Base-by-base conservation (phyloP, 2,888 invertebrate genomes). In the Lithophane semibrunnea region DNA sequence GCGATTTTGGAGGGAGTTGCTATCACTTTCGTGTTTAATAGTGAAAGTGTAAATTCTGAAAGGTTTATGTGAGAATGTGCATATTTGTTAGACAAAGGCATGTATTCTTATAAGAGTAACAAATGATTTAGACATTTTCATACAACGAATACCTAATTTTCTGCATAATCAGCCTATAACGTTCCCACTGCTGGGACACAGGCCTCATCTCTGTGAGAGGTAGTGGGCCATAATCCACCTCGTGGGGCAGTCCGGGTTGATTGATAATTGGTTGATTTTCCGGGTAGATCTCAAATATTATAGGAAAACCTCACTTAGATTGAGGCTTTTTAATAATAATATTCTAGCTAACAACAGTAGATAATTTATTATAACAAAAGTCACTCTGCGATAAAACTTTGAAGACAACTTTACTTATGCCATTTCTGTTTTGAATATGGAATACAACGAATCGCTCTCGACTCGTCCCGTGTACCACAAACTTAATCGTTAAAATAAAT, bases 401-500 rank as follows among this genome's bases (percentile, higher is more conserved):
- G 13, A 24, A 58, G 58, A 24, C 13, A 56, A 13, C 56, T 13
- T 12, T 56, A 56, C 12, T 0, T n/a, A 12, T 5, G 12, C n/a
- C 12, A 56, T 56, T 56, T 56, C 13, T 56, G 56, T 52, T 52
- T 52, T 24, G 13, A 58, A 24, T 24, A 24, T 37, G 18, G 16
- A 44, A 52, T 7, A n/a, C 21, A 5, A 9, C 7, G 47, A 47
- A 69, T 44, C 91, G 92, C 92, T 85, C 44, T 29, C 77, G 67
- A 86, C 73, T 79, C 29, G 24, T 86, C n/a, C 18, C 88, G 91
- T 90, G 83, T 29, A 79, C 91, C 88, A 84, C 77, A 82, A 83
- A 90, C 88, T 93, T 96, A 96, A 96, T 96, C 96, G 95, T 94
- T 95, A 93, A 95, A 95, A 96, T 96, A 96, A 96, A 96, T 96